Base-by-base conservation (phyloP, 2,113 vertebrate species). In the Cranoglanis bouderius region DNA sequence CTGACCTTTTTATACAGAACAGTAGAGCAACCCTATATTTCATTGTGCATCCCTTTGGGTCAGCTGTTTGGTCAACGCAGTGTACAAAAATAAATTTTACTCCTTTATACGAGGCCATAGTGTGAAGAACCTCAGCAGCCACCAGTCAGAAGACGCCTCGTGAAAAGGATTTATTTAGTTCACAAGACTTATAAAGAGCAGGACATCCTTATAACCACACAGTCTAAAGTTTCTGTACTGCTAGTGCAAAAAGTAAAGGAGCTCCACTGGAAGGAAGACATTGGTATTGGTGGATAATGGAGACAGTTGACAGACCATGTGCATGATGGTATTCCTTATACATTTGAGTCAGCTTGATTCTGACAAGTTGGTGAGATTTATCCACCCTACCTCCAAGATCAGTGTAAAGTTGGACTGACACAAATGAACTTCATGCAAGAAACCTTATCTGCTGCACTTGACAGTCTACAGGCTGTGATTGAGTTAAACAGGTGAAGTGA, bases 1-100 rank as follows among this genome's bases (percentile, higher is more conserved):
- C 59, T 84, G 82, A 49, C 59, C 61, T 67, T 84, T 84, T 65
- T 65, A 84, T 84, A 84, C 59, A 65, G 82, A 65, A 65, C 40
- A 65, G 14, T 43, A 19, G 38, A 84, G 82, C 40, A 32, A 65
- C 46, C 59, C 82, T 65, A 9, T 9, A 65, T 84, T 65, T 65
- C 61, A 18, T n/a, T 32, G 38, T 84, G 59, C 24, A 65, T 46
- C 59, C 24, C 29, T 65, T n/a, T 65, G 82, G 53, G n/a, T 84
- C 82, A 84, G 57, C 57, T 84, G 82, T 84, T 61, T 63, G 82
- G 82, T 43, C 35, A 84, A 57, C 21, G 6, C 82, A 43, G 19
- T 84, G 82, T 84, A 63, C 57, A 84, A 84, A 84, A 29, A 84
- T 57, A 82, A 57, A 82, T 82, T 32, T 35, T 57, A 82, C 4